phyloP scores from a whole-genome alignment of 2,797 vertebrate species.

The Macropodus opercularis region DNA sequence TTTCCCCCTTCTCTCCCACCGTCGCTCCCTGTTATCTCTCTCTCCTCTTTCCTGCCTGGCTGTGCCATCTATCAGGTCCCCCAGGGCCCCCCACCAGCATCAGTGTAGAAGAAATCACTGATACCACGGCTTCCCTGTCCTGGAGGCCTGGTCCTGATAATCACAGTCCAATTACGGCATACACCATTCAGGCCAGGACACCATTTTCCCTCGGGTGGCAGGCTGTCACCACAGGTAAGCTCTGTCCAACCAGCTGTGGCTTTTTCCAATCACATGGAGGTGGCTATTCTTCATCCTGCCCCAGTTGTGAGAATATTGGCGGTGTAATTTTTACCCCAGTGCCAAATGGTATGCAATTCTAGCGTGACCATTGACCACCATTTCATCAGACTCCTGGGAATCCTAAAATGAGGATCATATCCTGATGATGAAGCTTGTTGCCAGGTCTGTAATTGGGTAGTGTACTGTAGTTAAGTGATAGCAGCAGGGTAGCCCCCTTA shows the following conservation, averaged over 20 bases:
- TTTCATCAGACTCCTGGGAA: conserved; percentile 67
- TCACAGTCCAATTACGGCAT: conserved; percentile 96
- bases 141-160: conserved; percentile 97
- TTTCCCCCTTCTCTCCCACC: conserved; percentile 1
- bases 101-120: conserved; percentile 93
- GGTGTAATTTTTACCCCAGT: conserved; percentile 65
- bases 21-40: conserved; percentile 46
- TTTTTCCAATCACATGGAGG: conserved; percentile 59
- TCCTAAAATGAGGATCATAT: conserved; percentile 55
- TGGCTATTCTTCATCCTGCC: conserved; percentile 38
- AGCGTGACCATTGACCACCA: conserved; percentile 64
- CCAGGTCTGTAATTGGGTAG: conserved; percentile 61
- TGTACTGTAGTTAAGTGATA: no score
- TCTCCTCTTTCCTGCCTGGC: conserved; percentile 46
- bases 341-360: conserved; percentile 52
- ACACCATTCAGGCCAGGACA: conserved; percentile 93
- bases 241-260: conserved; percentile 71
- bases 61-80: conserved; percentile 85
- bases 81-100: conserved; percentile 93
- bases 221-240: conserved; percentile 95
- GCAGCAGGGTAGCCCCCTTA: conserved; percentile 25
- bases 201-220: conserved; percentile 99
- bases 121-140: conserved; percentile 93
- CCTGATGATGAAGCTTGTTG: conserved; percentile 54
- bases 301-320: conserved; percentile 63